Conservation (phyloP, 1,140 invertebrate genomes). For the Harlomillsia oculata region DNA sequence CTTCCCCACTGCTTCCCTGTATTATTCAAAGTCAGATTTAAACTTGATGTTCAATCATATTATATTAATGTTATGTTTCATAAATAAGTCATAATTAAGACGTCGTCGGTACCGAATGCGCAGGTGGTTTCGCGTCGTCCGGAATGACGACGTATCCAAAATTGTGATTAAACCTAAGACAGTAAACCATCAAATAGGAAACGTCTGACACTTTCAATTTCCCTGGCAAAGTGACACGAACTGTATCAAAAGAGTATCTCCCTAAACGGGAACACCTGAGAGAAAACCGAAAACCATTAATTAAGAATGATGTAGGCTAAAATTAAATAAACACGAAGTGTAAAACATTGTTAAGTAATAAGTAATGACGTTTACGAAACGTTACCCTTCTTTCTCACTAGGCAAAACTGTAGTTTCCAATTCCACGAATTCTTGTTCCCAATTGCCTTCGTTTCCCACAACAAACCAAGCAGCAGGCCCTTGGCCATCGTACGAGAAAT, state of each 20-base stretch:
- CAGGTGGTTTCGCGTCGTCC: constrained; percentile 21
- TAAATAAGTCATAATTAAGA: background rate
- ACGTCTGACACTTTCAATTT: constrained; percentile 30
- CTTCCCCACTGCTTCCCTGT: constrained; percentile 3
- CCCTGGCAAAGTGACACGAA: constrained; percentile 24
- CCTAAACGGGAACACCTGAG: constrained; percentile 22
- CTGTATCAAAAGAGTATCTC: constrained; percentile 19
- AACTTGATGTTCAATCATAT: background rate
- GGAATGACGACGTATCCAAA: constrained; percentile 32
- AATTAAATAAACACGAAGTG: too few relatives aligned
- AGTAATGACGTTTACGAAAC: too few relatives aligned
- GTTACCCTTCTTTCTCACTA: too few relatives aligned
- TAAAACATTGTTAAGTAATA: background rate
- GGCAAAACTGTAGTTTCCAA: too few relatives aligned
- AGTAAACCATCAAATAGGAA: constrained; percentile 28
- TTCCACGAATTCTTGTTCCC: too few relatives aligned
- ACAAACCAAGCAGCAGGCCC: constrained; percentile 20
- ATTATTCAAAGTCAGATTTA: background rate
- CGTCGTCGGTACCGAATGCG: too few relatives aligned
- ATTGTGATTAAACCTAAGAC: constrained; percentile 32
- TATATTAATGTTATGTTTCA: background rate
- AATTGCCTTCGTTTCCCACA: background rate
- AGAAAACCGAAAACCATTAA: background rate
- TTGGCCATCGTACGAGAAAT: constrained; percentile 12
- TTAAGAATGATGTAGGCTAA: too few relatives aligned